Percentiles rank a stretch among this genome's conserved stretches.
These are phyloP conservation scores for Sphaerophoria rueppellii DNA, from an alignment of 2,888 invertebrate genomes.

Conservation along the genomic window DNA sequence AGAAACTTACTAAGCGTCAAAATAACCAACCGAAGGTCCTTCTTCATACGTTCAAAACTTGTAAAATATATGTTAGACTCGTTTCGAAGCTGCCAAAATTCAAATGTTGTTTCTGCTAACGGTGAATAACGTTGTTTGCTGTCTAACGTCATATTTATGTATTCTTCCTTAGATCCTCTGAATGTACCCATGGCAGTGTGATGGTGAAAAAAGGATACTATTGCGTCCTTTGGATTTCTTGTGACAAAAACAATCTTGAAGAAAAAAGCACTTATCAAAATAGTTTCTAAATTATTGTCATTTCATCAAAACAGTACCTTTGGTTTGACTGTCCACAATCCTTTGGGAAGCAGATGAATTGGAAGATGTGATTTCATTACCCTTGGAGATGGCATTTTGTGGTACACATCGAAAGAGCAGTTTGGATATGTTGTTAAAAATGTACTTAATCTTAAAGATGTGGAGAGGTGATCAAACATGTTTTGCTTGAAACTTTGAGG, in stretches of 20 bases:
- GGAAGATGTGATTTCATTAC: slow-evolving; percentile 76
- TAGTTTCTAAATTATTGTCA: slow-evolving; percentile 7
- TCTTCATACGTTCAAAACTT: slow-evolving; percentile 77
- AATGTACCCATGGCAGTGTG: slow-evolving; percentile 83
- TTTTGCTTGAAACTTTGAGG: not conserved
- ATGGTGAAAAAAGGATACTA: slow-evolving; percentile 89
- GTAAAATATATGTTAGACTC: slow-evolving; percentile 75
- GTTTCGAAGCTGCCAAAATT: slow-evolving; percentile 76
- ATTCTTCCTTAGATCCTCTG: slow-evolving; percentile 84
- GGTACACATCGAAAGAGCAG: not conserved
- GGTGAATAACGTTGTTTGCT: slow-evolving; percentile 53
- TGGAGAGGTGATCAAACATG: not conserved
- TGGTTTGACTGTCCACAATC: slow-evolving; percentile 74
- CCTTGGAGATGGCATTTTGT: slow-evolving; percentile 64
- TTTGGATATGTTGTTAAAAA: not conserved
- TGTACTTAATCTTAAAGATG: not conserved
- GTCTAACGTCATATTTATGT: slow-evolving; percentile 56
- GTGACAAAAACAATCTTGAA: slow-evolving; percentile 89
- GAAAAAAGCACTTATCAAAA: not conserved
- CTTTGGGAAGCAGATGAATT: slow-evolving; percentile 72
- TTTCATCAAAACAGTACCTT: not conserved
- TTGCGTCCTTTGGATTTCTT: slow-evolving; percentile 92
- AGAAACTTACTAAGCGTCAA: slow-evolving; percentile 67
- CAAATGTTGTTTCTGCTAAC: slow-evolving; percentile 75
- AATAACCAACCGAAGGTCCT: slow-evolving; percentile 73